Evolutionary conservation across 2,888 invertebrate genomes (phyloP).

Genomic region (Netelia virgata): DNA sequence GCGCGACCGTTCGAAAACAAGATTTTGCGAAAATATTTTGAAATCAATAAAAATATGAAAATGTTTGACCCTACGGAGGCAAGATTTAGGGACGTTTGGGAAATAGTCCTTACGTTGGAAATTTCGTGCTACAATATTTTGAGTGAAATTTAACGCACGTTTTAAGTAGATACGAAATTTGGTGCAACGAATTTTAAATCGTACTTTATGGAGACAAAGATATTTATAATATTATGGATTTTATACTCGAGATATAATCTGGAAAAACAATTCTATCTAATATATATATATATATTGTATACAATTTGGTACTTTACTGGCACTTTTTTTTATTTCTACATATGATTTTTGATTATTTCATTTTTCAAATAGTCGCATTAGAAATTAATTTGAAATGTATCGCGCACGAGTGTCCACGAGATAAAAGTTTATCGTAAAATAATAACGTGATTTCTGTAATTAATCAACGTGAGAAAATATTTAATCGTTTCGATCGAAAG

Average conservation of each 20-base stretch:
- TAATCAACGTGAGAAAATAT: not conserved
- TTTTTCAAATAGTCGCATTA: too few relatives aligned
- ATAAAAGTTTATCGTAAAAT: too few relatives aligned
- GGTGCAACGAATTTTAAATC: too few relatives aligned
- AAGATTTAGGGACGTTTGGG: not conserved
- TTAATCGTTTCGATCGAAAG: not conserved
- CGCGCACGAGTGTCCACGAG: too few relatives aligned
- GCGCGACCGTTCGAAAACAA: constrained; percentile 20
- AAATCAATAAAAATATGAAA: constrained; percentile 25
- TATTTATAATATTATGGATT: too few relatives aligned
- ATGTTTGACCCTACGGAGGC: not conserved
- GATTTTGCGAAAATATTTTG: constrained; percentile 31
- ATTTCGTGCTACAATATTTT: not conserved
- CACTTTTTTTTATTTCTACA: not conserved
- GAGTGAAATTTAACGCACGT: not conserved
- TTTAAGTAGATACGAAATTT: too few relatives aligned
- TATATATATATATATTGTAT: not conserved
- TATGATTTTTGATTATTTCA: not conserved
- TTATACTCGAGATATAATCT: too few relatives aligned
- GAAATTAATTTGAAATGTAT: too few relatives aligned
- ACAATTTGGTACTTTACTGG: too few relatives aligned
- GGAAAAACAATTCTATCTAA: not conserved
- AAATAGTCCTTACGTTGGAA: not conserved
- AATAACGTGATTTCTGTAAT: too few relatives aligned
- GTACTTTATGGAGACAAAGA: too few relatives aligned